Evolutionary conservation across 2,888 invertebrate species (phyloP).

Genomic region (Actias luna): DNA sequence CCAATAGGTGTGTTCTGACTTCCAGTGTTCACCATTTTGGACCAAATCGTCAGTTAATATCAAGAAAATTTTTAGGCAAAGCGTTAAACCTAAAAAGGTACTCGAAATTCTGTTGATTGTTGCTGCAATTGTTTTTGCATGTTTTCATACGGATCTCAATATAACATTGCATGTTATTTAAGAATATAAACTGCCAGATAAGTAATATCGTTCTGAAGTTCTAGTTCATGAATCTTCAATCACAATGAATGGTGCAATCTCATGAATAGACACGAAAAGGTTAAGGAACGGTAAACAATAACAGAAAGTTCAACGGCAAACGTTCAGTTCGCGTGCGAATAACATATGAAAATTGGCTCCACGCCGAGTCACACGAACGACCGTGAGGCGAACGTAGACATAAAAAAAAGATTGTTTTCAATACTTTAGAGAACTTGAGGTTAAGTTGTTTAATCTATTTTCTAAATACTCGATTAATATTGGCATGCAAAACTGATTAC

Average conservation of each 20-base stretch:
- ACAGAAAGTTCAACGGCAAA: constrained; percentile 47
- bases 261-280: constrained; percentile 37
- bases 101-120: too few species aligned
- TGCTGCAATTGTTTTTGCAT: too few species aligned
- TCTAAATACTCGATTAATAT: neutral
- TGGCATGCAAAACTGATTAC: neutral
- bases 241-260: constrained; percentile 24
- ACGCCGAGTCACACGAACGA: constrained; percentile 36
- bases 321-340: constrained; percentile 33
- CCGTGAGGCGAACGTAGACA: neutral
- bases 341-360: constrained; percentile 40
- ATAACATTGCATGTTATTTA: too few species aligned
- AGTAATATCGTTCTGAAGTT: neutral
- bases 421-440: neutral
- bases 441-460: neutral
- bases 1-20: too few species aligned
- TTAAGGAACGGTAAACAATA: constrained; percentile 47
- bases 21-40: too few species aligned
- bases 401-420: neutral
- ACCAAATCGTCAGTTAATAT: too few species aligned
- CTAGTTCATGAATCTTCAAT: constrained; percentile 5
- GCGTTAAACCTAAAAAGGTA: too few species aligned
- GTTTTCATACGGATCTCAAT: too few species aligned
- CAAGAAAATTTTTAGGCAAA: too few species aligned
- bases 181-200: neutral